Base-by-base conservation (phyloP, 2,888 invertebrate genomes). In the Drosophila stalkeri region DNA sequence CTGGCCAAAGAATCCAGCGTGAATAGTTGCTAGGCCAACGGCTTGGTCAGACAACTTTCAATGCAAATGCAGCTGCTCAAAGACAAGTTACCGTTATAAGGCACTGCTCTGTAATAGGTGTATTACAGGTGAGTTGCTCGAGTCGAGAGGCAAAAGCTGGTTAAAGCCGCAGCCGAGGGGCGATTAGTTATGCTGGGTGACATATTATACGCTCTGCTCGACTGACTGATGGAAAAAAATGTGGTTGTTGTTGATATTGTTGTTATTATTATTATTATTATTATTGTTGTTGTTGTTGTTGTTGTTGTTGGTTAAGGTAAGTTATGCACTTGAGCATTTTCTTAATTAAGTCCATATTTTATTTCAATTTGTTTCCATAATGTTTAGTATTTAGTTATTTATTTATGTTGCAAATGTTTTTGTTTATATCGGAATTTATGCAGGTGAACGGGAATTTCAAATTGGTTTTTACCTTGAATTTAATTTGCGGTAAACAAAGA, bases 241-340 rank as follows among this genome's bases (percentile, higher is more conserved):
- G 80, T 77, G 72, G 77, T 79, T 76, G 72, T 68, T 72, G 60
- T 39, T 44, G 20, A 3, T 43, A 3, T 18, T n/a, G 9, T 18
- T n/a, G 8, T 8, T 20, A 3, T 44, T 20, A 20, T 12, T 44
- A 1, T 20, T 44, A 12, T 44, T 79, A 76, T 76, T 70, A 75
- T 77, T 77, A 70, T 66, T 71, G 56, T 39, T 75, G 77, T 76
- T 71, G 74, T n/a, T n/a, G n/a, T 73, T 77, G 70, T 63, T 70
- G 56, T 23, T 54, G 27, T 33, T 55, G 35, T 37, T 62, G 56
- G 56, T 71, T 70, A 61, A 69, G 74, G 31, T 60, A 67, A 76
- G 64, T 70, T 74, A 76, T 89, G 90, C 86, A 80, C 80, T 84
- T 87, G 88, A 84, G 63, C 75, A 82, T 72, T 80, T 84, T 66